Evolutionary conservation across 2,888 invertebrate genomes (phyloP), one percentile per base, ranked within the genome.

Genomic region (Tholera decimalis): DNA sequence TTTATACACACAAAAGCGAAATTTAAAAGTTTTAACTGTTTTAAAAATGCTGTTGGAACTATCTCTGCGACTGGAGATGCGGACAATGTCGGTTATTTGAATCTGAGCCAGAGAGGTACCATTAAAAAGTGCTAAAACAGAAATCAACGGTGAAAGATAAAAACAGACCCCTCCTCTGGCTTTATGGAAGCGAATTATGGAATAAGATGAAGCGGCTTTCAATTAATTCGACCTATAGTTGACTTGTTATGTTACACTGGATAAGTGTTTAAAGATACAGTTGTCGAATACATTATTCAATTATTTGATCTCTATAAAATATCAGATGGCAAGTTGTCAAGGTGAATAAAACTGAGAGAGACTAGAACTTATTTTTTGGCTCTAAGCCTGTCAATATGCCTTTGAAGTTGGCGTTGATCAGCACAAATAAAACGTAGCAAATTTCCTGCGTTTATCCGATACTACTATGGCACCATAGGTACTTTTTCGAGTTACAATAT

Each of bases 101-200:
- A 82, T 78, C 84, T 82, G 83, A 77, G 80, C 80, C 81, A 73
- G 79, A 75, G 77, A 75, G 83, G 75, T 74, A 74, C 85, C 88
- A 90, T 92, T 92, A 91, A 92, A 92, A 92, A 91, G 91, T 80
- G 88, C 88, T 91, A 90, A 91, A 93, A 92, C 88, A 84, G 89
- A 88, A 90, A 91, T 91, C 89, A 90, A 87, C 89, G 86, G 62
- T 53, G 80, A 74, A 64, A 83, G 85, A 87, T 90, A 89, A 90
- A 91, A 91, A 88, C 84, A 81, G 75, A 83, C 87, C 84, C 84
- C 83, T 66, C 74, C 44, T 66, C 83, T 67, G 78, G 57, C 51
- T 71, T 59, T 39, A 49, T 53, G 51, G 54, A 49, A 6, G 54
- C 9, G 51, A 58, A 20, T 0, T 63, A 77, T 67, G 58, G 51